Conservation (phyloP, 2,888 invertebrate species). For the Cataglyphis albicans region DNA sequence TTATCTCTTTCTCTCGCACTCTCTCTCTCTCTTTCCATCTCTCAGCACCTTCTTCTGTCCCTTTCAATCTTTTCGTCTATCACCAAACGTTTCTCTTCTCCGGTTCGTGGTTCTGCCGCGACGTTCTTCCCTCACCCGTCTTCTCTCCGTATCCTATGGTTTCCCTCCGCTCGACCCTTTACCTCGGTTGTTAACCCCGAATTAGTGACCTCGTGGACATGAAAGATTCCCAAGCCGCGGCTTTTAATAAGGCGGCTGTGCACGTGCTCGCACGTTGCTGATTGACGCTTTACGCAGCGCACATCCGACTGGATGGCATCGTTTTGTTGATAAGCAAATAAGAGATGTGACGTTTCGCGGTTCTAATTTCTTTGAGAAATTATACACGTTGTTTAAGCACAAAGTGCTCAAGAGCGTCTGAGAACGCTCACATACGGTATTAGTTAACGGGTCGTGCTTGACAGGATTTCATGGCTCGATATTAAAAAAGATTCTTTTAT, state of each 20-base stretch:
- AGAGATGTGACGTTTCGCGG: constrained; percentile 37
- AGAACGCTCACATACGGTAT: neutral
- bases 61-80: constrained; percentile 41
- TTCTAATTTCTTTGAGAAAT: constrained; percentile 31
- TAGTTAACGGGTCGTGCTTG: neutral
- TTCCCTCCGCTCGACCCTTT: constrained; percentile 59
- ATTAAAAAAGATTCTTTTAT: neutral
- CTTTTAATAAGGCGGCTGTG: constrained; percentile 46
- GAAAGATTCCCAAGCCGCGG: constrained; percentile 64
- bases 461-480: neutral
- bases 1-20: constrained; percentile 47
- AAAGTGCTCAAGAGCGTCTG: neutral
- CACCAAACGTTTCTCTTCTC: constrained; percentile 2
- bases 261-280: neutral
- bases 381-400: constrained; percentile 11
- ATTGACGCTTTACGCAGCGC: neutral
- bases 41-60: constrained; percentile 13
- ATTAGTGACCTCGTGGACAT: constrained; percentile 65
- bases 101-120: constrained; percentile 26
- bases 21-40: constrained; percentile 13
- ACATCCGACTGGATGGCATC: constrained; percentile 7
- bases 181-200: constrained; percentile 76
- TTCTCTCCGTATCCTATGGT: constrained; percentile 40
- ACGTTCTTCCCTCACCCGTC: constrained; percentile 49
- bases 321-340: constrained; percentile 30